Evolutionary conservation across 1,140 invertebrate genomes (phyloP), one percentile per base, ranked within the genome.

Genomic region (Lordiphosa stackelbergi): DNA sequence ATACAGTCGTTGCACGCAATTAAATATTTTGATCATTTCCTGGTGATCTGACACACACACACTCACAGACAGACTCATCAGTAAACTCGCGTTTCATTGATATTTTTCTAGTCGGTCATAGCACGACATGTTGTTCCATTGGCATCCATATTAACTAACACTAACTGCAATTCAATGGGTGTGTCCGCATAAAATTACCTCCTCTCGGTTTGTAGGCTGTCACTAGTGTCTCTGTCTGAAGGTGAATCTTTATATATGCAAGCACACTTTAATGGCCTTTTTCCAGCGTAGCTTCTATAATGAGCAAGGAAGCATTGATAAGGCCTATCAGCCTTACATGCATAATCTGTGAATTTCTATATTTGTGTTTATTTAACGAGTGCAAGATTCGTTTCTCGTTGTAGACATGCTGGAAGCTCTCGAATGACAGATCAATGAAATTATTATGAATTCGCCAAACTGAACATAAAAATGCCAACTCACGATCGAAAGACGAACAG

Each of bases 351-450:
- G 28, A 31, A 8, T 31, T 31, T 31, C 7, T 31, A 31, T 8
- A 31, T 31, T 8, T 57, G 35, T 16, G 38, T 28, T 24, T 45
- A 41, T 48, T 22, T 24, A 53, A 47, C 19, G 38, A 53, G 31
- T 66, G 24, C 28, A 41, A 38, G 42, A 60, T 54, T 48, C 49
- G 47, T 19, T 51, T 56, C 34, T 52, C 38, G 40, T 45, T 64
- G 68, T 58, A 77, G 73, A 77, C 75, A 60, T 59, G 68, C 71
- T 81, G 77, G 71, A 69, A 81, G 75, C 75, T 81, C 59, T 58
- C 69, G 60, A 83, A 77, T 77, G 77, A 83, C 77, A 81, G 77
- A 81, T 81, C 77, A 81, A 81, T 81, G 77, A 81, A 81, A 83
- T 81, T 60, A 72, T 81, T 83, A 75, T 72, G 71, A 65, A 59